Base-by-base conservation (phyloP, 2,888 invertebrate genomes). In the Tachina fera region DNA sequence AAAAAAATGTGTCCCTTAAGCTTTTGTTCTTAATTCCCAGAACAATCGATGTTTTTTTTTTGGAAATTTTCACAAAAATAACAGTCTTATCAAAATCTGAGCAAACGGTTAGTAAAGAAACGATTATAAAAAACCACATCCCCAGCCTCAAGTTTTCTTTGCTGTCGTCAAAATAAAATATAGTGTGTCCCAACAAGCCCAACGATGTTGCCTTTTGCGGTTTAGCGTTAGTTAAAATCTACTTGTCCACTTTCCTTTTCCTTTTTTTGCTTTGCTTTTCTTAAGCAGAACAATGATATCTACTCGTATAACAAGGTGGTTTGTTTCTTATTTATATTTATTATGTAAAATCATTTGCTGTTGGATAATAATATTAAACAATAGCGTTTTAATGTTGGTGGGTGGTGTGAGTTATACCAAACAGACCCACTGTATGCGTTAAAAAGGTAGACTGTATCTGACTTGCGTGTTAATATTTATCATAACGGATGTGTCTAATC, bases 401-500 rank as follows among this genome's bases (percentile, higher is more conserved):
- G 49, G 19, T 31, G 49, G 4, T 47, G 6, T 16, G 22, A 47
- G 39, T 43, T 9, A 16, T 13, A 45, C 10, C 13, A n/a, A 41
- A 43, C 16, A 9, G 16, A 10, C 43, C 6, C 58, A 56, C 31
- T 63, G 63, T 41, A 19, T 63, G 13, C 13, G 19, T 39, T 45
- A 16, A 51, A 74, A 65, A 74, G 58, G 13, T 51, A 60, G 19
- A 72, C 9, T 67, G 16, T 74, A 47, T 80, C 53, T 56, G 77
- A 71, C 67, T 76, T 84, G 84, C 84, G 80, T 80, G 76, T 76
- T 84, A 71, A 67, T 84, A 81, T 77, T 77, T 68, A 51, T 74
- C 81, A 56, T 74, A 81, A 77, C 81, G 77, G 77, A 81, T 82
- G 65, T 82, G 61, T 71, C 75, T 86, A 82, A 86, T 82, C 78